Evolutionary conservation across 1,140 invertebrate species (phyloP).

Genomic region (Drosophila athabasca): DNA sequence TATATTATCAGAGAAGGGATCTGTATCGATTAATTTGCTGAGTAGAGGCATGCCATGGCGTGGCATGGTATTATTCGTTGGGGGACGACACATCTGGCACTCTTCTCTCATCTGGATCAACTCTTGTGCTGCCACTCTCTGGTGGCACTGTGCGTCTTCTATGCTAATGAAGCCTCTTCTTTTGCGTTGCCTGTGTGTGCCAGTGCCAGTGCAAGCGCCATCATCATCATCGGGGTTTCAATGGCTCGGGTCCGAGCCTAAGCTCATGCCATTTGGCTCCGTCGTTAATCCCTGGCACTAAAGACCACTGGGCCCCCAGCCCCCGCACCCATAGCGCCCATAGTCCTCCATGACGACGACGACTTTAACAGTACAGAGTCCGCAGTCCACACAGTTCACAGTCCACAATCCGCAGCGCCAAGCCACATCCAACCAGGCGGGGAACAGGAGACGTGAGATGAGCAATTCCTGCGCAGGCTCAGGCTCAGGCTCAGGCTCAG

Average conservation of each 20-base stretch:
- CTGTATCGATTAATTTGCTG: too few relatives aligned
- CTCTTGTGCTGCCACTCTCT: conserved; percentile 28
- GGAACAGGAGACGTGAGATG: conserved; percentile 24
- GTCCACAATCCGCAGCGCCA: conserved; percentile 8
- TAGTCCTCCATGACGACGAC: too few relatives aligned
- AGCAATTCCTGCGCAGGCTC: conserved; percentile 52
- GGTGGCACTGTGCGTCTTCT: conserved; percentile 40
- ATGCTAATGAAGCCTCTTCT: conserved; percentile 81
- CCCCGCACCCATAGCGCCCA: background rate
- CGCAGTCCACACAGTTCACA: background rate
- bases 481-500: conserved; percentile 57
- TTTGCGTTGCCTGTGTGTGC: conserved; percentile 41
- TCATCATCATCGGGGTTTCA: conserved; percentile 45
- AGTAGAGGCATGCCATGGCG: too few relatives aligned
- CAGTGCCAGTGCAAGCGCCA: conserved; percentile 28
- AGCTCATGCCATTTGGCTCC: conserved; percentile 77
- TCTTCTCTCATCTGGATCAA: background rate
- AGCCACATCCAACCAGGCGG: conserved; percentile 8
- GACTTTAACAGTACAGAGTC: background rate
- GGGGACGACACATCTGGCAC: too few relatives aligned
- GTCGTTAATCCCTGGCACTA: conserved; percentile 78
- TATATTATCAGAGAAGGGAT: too few relatives aligned
- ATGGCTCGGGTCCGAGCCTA: conserved; percentile 53
- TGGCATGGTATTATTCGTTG: too few relatives aligned
- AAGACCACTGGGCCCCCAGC: conserved; percentile 62